Evolutionary conservation across 2,888 invertebrate species (phyloP).

Genomic region (Tetanocera ferruginea): DNA sequence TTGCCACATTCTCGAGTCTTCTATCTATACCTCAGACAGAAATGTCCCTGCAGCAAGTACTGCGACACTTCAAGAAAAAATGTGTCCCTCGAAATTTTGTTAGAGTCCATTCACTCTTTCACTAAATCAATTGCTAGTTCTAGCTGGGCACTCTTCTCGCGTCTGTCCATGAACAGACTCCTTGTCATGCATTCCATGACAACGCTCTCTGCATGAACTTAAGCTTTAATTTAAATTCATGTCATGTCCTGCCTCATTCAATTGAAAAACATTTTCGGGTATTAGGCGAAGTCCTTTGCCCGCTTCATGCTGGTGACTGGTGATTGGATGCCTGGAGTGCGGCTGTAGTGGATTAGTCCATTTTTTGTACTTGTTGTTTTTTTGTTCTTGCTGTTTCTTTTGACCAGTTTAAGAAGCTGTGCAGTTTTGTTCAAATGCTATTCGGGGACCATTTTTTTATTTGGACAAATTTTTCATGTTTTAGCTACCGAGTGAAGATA

Average conservation of each 20-base stretch:
- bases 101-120: neutral
- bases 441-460: too few relatives aligned
- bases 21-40: neutral
- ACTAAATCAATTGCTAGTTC: neutral
- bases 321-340: neutral
- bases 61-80: neutral
- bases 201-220: slow-evolving; percentile 2
- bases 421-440: neutral
- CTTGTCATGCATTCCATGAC: too few relatives aligned
- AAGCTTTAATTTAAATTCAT: slow-evolving; percentile 34
- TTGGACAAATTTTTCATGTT: too few relatives aligned
- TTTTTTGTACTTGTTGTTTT: slow-evolving; percentile 15
- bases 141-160: too few relatives aligned
- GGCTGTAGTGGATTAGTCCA: neutral
- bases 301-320: neutral
- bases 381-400: neutral
- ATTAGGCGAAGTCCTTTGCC: neutral
- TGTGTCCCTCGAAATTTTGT: neutral
- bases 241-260: slow-evolving; percentile 32
- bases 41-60: neutral
- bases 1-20: neutral
- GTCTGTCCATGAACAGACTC: too few relatives aligned
- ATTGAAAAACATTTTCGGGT: slow-evolving; percentile 20
- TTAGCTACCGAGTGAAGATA: neutral
- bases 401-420: slow-evolving; percentile 22